These are phyloP conservation scores for Tryphoninae sp. DNA, from an alignment of 2,888 invertebrate genomes.

Conservation along the genomic window DNA sequence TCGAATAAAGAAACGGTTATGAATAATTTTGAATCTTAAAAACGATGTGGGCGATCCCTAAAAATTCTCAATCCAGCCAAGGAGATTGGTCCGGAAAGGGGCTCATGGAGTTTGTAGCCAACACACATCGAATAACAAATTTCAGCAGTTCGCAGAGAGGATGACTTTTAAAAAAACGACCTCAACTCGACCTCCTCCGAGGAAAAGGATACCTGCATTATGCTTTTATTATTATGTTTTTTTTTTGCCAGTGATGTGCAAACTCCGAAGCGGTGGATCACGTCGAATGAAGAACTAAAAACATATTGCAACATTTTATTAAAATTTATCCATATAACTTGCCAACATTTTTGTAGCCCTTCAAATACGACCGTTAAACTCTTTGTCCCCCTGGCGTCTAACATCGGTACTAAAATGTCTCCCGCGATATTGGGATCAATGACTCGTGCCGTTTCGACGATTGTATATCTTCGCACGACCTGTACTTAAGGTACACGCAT, in stretches of 20 bases:
- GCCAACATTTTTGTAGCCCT: no score
- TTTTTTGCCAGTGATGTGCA: no score
- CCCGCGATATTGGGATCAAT: conserved; percentile 72
- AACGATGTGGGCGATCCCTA: conserved; percentile 48
- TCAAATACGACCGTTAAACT: no score
- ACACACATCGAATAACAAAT: conserved; percentile 60
- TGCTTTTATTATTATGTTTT: no score
- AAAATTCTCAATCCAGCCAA: conserved; percentile 48
- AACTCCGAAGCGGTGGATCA: no score
- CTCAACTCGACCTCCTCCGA: conserved; percentile 55
- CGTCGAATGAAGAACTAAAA: no score
- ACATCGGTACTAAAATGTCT: no score
- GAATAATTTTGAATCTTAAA: neutral
- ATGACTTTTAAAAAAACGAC: conserved; percentile 59
- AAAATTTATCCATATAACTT: no score
- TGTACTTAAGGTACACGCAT: conserved; percentile 67
- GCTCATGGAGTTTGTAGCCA: conserved; percentile 42
- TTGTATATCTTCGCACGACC: conserved; percentile 69
- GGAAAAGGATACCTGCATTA: conserved; percentile 26
- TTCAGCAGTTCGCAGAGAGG: conserved; percentile 46
- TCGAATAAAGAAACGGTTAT: neutral
- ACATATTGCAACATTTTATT: no score
- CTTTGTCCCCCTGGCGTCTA: no score
- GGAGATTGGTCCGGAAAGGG: conserved; percentile 59
- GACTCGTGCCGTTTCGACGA: conserved; percentile 70